phyloP scores from a whole-genome alignment of 2,797 vertebrate genomes.

The Nannoperca australis region DNA sequence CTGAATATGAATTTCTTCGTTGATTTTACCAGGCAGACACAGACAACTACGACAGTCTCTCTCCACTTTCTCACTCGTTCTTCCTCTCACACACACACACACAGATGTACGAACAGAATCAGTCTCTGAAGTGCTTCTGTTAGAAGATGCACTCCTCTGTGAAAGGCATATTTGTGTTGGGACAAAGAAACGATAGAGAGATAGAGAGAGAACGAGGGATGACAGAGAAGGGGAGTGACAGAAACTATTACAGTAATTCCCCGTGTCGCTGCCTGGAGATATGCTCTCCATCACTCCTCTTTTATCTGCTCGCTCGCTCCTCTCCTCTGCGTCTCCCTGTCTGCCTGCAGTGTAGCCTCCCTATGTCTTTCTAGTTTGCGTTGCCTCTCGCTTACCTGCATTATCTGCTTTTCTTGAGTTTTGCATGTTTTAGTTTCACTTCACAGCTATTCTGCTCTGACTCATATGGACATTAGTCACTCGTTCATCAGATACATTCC shows the following conservation, averaged over 20 bases:
- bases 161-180: conserved; percentile 64
- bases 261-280: conserved; percentile 72
- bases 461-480: conserved; percentile 4
- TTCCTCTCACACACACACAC: background rate
- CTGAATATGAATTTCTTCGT: conserved; percentile 18
- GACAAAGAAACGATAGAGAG: conserved; percentile 60
- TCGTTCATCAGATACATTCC: conserved; percentile 17
- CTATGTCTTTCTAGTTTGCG: conserved; percentile 57
- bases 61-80: background rate
- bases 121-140: conserved; percentile 56
- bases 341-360: conserved; percentile 50
- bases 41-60: conserved; percentile 17
- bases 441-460: conserved; percentile 22
- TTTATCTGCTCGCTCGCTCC: conserved; percentile 73
- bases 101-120: conserved; percentile 36
- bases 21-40: conserved; percentile 29
- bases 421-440: conserved; percentile 40
- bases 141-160: conserved; percentile 60
- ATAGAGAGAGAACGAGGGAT: conserved; percentile 59
- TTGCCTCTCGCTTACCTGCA: conserved; percentile 51
- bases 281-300: conserved; percentile 76
- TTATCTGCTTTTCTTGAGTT: conserved; percentile 32
- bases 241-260: conserved; percentile 81
- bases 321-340: conserved; percentile 47
- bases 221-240: conserved; percentile 72